Evolutionary conservation across 2,888 invertebrate genomes (phyloP).

Genomic region (Mactromeris polynyma): DNA sequence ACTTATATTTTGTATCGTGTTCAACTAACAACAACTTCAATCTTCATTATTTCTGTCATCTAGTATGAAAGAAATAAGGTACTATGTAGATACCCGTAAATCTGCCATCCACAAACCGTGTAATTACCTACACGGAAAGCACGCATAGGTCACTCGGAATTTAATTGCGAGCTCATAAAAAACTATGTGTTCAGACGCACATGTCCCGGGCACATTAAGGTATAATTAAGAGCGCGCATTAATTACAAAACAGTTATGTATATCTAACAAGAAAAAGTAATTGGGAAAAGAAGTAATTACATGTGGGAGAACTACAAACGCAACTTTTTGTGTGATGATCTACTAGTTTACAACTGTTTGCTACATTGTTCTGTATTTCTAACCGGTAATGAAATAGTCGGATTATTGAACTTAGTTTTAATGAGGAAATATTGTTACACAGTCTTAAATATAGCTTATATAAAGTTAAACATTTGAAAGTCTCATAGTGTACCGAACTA

Average conservation of each 20-base stretch:
- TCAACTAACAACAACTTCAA: neutral
- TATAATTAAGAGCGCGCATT: neutral
- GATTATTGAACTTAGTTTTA: no score
- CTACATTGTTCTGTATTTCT: no score
- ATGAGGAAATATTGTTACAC: no score
- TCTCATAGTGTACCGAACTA: no score
- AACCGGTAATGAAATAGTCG: no score
- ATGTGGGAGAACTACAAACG: neutral
- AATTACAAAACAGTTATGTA: neutral
- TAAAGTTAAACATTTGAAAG: no score
- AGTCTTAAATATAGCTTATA: no score
- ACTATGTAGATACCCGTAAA: neutral
- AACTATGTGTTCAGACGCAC: neutral
- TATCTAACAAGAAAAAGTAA: neutral
- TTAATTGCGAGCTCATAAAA: neutral
- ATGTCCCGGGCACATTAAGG: neutral
- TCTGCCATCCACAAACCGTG: neutral
- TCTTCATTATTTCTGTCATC: neutral
- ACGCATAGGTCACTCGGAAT: neutral
- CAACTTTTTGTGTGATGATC: neutral
- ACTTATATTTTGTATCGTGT: neutral
- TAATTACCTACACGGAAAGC: neutral
- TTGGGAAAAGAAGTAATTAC: neutral
- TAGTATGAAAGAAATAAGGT: neutral
- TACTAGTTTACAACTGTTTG: neutral